phyloP scores from a whole-genome alignment of 2,113 vertebrate species.

The Hipposideros armiger region DNA sequence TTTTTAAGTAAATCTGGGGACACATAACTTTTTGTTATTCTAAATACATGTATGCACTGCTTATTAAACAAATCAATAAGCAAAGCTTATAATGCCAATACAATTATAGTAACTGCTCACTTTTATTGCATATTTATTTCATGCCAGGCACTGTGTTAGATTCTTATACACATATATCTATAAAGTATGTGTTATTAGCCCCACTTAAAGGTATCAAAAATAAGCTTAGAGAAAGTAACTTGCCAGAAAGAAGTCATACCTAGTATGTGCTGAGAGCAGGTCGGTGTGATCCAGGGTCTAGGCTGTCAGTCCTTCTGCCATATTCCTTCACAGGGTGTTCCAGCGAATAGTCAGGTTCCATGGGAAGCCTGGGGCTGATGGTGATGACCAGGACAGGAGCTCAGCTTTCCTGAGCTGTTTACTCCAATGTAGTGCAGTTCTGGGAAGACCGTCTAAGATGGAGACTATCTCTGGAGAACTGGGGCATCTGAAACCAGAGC shows the following conservation, averaged over 20 bases:
- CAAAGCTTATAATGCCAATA: neutral
- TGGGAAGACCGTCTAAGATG: neutral
- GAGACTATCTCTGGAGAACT: neutral
- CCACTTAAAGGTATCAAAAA: neutral
- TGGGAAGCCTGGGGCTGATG: neutral
- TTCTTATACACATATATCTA: neutral
- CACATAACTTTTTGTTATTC: slow-evolving; percentile 4
- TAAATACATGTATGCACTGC: neutral
- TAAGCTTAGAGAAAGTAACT: neutral
- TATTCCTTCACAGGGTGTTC: fast-evolving
- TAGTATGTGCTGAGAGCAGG: neutral
- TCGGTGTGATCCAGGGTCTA: neutral
- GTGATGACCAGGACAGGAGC: no score
- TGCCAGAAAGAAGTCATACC: neutral
- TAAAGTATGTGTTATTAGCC: neutral
- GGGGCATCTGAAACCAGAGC: neutral
- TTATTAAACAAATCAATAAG: slow-evolving; percentile 28
- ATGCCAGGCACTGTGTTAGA: neutral
- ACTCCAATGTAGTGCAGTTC: neutral
- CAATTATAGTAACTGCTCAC: neutral
- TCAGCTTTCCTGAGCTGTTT: neutral
- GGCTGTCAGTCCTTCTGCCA: neutral
- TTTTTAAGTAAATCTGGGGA: neutral
- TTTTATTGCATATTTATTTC: neutral
- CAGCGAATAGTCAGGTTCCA: fast-evolving